phyloP scores from a whole-genome alignment of 2,113 vertebrate genomes.

The Onychorhynchus coronatus region DNA sequence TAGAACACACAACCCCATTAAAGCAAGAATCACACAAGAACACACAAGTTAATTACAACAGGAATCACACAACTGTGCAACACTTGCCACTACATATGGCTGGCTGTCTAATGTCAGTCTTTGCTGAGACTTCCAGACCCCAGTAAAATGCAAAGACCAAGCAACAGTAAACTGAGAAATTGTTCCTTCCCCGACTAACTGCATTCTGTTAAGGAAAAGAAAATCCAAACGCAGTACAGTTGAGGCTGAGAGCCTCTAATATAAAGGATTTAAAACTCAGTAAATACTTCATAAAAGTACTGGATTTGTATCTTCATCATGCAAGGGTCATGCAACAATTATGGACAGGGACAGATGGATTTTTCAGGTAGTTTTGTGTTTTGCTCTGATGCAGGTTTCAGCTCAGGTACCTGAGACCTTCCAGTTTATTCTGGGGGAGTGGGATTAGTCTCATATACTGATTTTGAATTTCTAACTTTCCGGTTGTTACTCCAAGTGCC shows the following conservation, averaged over 20 bases:
- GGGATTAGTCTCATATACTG: background rate
- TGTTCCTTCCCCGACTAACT: background rate
- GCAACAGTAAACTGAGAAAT: background rate
- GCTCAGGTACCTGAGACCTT: background rate
- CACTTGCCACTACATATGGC: background rate
- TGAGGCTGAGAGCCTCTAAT: background rate
- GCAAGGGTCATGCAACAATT: background rate
- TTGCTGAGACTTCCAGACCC: background rate
- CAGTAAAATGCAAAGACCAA: background rate
- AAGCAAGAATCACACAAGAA: background rate
- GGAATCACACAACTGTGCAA: background rate
- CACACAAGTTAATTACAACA: background rate
- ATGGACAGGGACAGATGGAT: background rate
- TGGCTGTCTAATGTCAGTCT: background rate
- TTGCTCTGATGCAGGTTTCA: background rate
- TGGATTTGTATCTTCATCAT: background rate
- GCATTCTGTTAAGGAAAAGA: background rate
- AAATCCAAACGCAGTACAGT: background rate
- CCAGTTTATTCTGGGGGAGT: background rate
- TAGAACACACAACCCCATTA: background rate
- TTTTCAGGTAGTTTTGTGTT: background rate
- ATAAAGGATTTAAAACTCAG: background rate
- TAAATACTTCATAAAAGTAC: background rate
- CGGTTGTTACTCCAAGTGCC: background rate
- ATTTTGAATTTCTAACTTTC: conserved; percentile 10